A percentile compares a stretch with the other conserved stretches of the same genome.
Conservation (phyloP, 1,140 invertebrate species). For the Papilio aristodemus region DNA sequence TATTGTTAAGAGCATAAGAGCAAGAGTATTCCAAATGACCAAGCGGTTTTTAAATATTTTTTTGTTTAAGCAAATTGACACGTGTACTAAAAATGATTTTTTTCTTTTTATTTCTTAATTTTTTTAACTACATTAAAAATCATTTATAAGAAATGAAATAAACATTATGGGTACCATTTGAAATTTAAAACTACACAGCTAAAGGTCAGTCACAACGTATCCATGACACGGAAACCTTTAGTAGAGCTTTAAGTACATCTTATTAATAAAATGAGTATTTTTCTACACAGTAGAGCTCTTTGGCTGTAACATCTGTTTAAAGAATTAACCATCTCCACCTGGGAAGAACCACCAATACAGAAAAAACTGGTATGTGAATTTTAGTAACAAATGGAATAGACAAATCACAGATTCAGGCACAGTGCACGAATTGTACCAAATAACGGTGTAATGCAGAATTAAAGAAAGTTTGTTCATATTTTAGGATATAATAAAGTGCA, state of each 20-base stretch:
- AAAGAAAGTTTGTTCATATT: background rate
- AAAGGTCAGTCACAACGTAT: conserved; percentile 5
- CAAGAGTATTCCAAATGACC: too few species aligned
- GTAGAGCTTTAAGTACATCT: background rate
- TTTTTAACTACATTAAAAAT: background rate
- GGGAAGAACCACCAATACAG: background rate
- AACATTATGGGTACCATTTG: background rate
- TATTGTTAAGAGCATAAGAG: too few species aligned
- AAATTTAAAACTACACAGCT: conserved; percentile 7
- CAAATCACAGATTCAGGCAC: too few species aligned
- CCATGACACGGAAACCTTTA: conserved; percentile 14
- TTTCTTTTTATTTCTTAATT: background rate
- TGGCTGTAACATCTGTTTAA: background rate
- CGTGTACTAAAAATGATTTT: background rate
- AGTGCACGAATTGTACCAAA: background rate
- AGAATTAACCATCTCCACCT: background rate
- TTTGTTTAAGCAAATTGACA: too few species aligned
- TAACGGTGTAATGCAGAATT: background rate
- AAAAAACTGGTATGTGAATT: too few species aligned
- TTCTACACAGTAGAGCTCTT: background rate
- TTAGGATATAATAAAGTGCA: background rate
- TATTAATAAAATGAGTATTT: background rate
- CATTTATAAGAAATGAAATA: background rate
- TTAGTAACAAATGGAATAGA: too few species aligned
- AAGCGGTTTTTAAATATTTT: background rate